Evolutionary conservation across 2,888 invertebrate genomes (phyloP), one percentile per base, ranked within the genome.

Genomic region (Perithous albicinctus): DNA sequence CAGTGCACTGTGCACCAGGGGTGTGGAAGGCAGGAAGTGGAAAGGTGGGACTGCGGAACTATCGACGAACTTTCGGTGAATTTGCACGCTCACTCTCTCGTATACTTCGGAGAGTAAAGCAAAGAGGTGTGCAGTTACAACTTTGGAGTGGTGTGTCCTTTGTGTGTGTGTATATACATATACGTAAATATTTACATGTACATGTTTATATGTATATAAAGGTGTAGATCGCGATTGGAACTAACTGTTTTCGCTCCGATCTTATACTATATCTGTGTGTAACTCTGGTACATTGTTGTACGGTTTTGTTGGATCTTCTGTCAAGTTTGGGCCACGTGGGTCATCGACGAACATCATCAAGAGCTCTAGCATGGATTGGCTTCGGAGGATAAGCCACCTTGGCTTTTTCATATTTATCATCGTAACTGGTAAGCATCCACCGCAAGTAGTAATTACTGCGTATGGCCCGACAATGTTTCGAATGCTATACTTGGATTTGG

Each of bases 21-120:
- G 83, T 83, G 80, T 80, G 80, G 83, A 80, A 80, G 70, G 78
- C 80, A 80, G 78, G 77, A 80, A 80, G 83, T 81, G 80, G 78
- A 83, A 83, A 83, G 83, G 83, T 80, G 80, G 80, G 83, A 80
- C 80, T 80, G 80, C 83, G 83, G 80, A 83, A 83, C 83, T 82
- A 82, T 82, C 78, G 82, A 82, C 82, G 82, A 82, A 82, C 82
- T 82, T 82, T 82, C 66, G 82, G 82, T 82, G 75, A 84, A 86
- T 84, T 85, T 82, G 73, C 81, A 61, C 69, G 74, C 78, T 81
- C 82, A 77, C 77, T 85, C 80, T 84, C 69, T 63, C 48, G 20
- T 70, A 70, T 64, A 78, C 72, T 72, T 64, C 46, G 46, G 73
- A 63, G 72, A 77, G 78, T 43, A 69, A 56, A 59, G 61, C n/a